Evolutionary conservation across 2,113 vertebrate species (phyloP).

Genomic region (Ginglymostoma cirratum): DNA sequence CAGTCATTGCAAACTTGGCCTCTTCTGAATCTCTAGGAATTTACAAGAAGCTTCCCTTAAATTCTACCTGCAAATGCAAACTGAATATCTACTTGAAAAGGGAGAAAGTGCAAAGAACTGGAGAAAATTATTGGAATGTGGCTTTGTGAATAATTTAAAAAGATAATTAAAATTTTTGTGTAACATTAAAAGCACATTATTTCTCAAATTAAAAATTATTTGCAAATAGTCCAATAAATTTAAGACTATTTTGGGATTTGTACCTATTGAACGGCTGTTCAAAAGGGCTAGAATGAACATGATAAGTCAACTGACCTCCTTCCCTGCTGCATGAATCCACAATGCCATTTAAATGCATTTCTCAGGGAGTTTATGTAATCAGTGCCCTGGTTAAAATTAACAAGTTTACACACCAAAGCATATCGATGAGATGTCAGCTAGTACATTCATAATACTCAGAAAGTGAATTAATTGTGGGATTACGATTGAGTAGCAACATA

Average conservation of each 20-base stretch:
- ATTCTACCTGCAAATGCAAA: background rate
- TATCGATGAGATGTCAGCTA: background rate
- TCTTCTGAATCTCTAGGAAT: background rate
- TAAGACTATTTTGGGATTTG: background rate
- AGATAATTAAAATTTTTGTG: background rate
- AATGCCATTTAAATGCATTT: background rate
- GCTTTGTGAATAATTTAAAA: conserved; percentile 16
- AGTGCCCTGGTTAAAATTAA: background rate
- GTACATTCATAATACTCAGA: background rate
- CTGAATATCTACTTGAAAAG: background rate
- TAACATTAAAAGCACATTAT: background rate
- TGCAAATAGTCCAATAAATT: background rate
- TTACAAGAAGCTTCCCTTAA: background rate
- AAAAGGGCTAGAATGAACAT: background rate
- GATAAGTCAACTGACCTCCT: background rate
- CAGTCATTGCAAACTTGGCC: background rate
- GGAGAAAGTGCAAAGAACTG: background rate
- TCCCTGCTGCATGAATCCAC: background rate
- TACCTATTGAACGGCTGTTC: background rate
- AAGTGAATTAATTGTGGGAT: background rate
- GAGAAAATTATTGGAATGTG: background rate
- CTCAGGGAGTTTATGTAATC: background rate
- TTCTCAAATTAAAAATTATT: background rate
- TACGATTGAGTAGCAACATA: background rate
- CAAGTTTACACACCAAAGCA: background rate